Base-by-base conservation (phyloP, 2,113 vertebrate species). In the Isichthys henryi region DNA sequence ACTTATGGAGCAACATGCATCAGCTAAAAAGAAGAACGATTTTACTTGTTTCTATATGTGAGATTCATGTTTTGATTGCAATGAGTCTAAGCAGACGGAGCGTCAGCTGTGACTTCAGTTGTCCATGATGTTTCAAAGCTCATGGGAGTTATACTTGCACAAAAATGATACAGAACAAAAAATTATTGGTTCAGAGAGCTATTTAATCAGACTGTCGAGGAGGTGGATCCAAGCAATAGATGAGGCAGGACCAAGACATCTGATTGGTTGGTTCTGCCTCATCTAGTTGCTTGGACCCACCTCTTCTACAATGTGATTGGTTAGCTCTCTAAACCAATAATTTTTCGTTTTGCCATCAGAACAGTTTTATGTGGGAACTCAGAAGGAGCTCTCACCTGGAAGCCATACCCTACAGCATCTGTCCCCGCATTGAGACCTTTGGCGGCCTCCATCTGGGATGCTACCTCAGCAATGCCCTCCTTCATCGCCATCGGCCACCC, bases 401-500 rank as follows among this genome's bases (percentile, higher is more conserved):
- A 87, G 50, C 48, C 50, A 15, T 87, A 87, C n/a, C 49, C 48
- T 35, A 50, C n/a, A 48, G 83, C 10, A 1, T 86, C 83, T 86
- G 45, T 50, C 23, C 83, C 83, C 5, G 46, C 83, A 45, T 49
- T 39, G 0, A 89, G 58, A 19, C n/a, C 85, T 35, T 87, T 87
- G 53, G 10, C 19, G 9, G 87, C 23, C 23, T 58, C 62, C 46
- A 80, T 48, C 74, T 80, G 70, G 1, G 49, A 45, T 3, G 82
- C 82, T 96, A 97, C 96, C 96, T 96, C 96, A 93, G 96, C 94
- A 19, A 95, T 93, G 91, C 98, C 98, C 94, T 99, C 98, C 95
- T 99, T 98, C 35, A 97, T 96, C 90, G 97, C 95, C 90, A 98
- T 96, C 80, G 97, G 97, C 98, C 98, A 99, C 89, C 98, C 97